Conservation (phyloP, 2,113 vertebrate genomes). For the Sinosuthora webbiana region DNA sequence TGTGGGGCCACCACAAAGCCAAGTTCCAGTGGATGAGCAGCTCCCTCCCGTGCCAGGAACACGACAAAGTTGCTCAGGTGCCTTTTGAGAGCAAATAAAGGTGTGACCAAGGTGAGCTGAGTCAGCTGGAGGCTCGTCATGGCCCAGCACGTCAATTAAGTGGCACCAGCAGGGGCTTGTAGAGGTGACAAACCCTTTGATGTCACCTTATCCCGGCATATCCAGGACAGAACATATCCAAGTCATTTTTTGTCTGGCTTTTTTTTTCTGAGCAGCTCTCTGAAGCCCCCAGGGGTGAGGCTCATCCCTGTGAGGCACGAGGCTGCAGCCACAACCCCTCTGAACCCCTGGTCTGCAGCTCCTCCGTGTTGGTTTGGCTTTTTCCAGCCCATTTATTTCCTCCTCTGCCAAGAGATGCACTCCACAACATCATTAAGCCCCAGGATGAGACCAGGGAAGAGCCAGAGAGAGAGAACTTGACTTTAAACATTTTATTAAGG, state of each 20-base stretch:
- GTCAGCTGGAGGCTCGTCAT: not conserved
- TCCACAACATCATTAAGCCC: not conserved
- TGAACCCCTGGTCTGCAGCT: not conserved
- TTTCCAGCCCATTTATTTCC: not conserved
- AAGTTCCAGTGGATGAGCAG: fast-evolving
- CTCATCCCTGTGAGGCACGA: fast-evolving
- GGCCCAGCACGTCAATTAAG: not conserved
- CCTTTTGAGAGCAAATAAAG: not conserved
- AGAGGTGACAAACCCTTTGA: not conserved
- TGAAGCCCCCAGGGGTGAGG: not conserved
- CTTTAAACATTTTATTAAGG: slow-evolving; percentile 65
- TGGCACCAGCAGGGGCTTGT: not conserved
- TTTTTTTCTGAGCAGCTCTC: not conserved
- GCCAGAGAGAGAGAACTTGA: not conserved
- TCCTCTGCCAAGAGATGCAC: not conserved
- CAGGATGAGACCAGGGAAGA: not conserved
- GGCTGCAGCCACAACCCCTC: not conserved
- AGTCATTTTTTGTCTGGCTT: not conserved
- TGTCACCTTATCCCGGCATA: not conserved
- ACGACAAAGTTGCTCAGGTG: fast-evolving
- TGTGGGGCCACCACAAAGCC: not conserved
- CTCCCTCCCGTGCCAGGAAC: fast-evolving
- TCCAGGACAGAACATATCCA: fast-evolving
- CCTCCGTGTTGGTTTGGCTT: fast-evolving
- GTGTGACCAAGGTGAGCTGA: not conserved